Conservation (phyloP, 37 sponge, comb jelly and placozoan genomes). For the Geodia barretti region DNA sequence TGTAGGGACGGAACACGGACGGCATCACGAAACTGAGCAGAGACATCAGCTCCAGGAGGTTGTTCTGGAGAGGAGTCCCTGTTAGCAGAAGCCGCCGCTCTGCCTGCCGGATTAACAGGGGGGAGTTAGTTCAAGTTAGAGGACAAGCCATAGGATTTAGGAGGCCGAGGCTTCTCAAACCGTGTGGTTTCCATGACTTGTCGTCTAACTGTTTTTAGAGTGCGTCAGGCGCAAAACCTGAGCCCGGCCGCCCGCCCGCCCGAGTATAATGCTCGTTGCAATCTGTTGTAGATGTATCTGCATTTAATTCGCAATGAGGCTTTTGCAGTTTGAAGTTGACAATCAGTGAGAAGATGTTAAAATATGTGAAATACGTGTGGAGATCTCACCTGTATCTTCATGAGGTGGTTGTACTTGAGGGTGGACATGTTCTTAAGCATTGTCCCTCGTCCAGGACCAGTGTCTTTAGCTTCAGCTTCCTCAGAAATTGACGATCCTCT, state of each 20-base stretch:
- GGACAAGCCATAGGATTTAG: too few species aligned
- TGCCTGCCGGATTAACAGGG: too few species aligned
- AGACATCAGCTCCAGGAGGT: constrained; percentile 68
- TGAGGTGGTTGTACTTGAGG: constrained; percentile 47
- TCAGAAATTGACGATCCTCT: constrained; percentile 48
- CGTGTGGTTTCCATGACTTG: too few species aligned
- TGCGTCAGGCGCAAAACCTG: too few species aligned
- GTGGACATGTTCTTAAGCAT: constrained; percentile 72
- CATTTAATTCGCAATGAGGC: neutral
- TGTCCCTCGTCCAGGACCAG: constrained; percentile 65
- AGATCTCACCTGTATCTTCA: constrained; percentile 44
- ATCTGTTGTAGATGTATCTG: too few species aligned
- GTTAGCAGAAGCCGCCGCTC: constrained; percentile 52
- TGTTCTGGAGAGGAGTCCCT: constrained; percentile 70
- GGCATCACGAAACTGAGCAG: constrained; percentile 69
- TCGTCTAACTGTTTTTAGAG: too few species aligned
- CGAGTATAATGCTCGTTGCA: too few species aligned
- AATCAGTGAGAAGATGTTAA: neutral
- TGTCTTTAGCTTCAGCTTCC: constrained; percentile 28
- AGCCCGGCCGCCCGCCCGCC: too few species aligned
- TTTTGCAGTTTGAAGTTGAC: too few species aligned
- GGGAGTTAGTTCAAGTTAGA: too few species aligned
- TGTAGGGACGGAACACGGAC: constrained; percentile 19
- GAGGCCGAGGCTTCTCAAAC: too few species aligned
- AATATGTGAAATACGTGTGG: neutral